These are phyloP conservation scores for Scaeva pyrastri DNA, from an alignment of 2,888 invertebrate species.

Conservation along the genomic window DNA sequence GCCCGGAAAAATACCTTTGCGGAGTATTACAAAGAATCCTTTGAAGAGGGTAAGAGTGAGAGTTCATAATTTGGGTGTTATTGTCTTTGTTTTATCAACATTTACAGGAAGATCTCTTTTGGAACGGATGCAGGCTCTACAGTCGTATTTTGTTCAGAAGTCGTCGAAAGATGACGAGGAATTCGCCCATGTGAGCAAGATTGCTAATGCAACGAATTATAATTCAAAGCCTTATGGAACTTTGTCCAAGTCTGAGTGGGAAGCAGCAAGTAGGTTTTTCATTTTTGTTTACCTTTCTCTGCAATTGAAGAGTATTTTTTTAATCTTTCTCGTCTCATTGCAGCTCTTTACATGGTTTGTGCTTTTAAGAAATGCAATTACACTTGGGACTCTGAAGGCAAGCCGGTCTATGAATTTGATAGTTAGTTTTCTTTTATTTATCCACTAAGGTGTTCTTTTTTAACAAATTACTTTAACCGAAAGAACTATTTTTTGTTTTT, in stretches of 20 bases:
- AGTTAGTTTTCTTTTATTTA: conserved; percentile 37
- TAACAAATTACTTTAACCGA: background rate
- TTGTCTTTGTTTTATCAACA: conserved; percentile 7
- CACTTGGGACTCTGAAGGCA: conserved; percentile 87
- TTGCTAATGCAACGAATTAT: conserved; percentile 82
- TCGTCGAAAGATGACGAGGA: conserved; percentile 86
- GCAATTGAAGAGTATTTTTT: background rate
- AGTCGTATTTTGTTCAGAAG: conserved; percentile 88
- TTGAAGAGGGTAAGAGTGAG: conserved; percentile 77
- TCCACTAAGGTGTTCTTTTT: conserved; percentile 10
- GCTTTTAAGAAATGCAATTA: conserved; percentile 91
- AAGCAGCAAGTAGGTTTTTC: conserved; percentile 90
- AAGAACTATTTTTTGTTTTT: conserved; percentile 19
- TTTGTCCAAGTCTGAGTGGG: conserved; percentile 95
- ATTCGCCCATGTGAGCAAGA: conserved; percentile 89
- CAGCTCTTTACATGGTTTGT: conserved; percentile 93
- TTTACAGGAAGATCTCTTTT: conserved; percentile 85
- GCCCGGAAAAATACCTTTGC: conserved; percentile 90
- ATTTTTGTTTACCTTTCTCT: background rate
- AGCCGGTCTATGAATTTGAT: conserved; percentile 85
- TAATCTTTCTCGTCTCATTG: conserved; percentile 80
- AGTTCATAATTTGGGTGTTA: background rate
- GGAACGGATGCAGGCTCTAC: conserved; percentile 91
- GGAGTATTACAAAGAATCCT: conserved; percentile 87
- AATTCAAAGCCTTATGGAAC: conserved; percentile 88